These are phyloP conservation scores for Phaethornis superciliosus DNA, from an alignment of 2,113 vertebrate genomes.

Conservation along the genomic window DNA sequence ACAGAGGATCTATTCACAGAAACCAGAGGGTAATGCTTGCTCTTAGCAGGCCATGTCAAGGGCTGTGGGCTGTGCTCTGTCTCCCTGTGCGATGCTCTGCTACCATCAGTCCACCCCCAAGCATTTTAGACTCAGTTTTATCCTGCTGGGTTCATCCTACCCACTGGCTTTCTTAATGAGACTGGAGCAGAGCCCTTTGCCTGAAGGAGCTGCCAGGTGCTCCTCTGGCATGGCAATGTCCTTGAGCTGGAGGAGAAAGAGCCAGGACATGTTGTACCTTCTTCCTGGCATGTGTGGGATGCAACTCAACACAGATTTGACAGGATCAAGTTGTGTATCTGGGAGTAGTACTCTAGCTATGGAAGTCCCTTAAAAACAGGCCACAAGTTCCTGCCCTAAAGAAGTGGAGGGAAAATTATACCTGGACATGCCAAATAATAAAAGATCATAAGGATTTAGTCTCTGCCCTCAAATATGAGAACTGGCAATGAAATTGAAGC, in stretches of 20 bases:
- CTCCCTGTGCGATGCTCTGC: neutral
- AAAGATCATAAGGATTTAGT: neutral
- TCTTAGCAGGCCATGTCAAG: neutral
- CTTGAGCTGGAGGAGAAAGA: slow-evolving; percentile 13
- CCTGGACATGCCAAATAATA: neutral
- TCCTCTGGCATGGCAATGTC: neutral
- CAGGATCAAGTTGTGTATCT: neutral
- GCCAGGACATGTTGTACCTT: accelerated
- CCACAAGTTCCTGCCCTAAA: neutral
- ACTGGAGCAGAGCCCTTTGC: slow-evolving; percentile 5
- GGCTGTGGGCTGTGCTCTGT: neutral
- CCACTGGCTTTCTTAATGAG: slow-evolving; percentile 20
- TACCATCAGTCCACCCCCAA: neutral
- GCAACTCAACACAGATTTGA: neutral
- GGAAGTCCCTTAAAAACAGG: neutral
- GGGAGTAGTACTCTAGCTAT: neutral
- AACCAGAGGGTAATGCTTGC: accelerated
- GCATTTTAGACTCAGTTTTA: neutral
- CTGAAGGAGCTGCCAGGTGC: slow-evolving; percentile 40
- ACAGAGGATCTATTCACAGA: neutral
- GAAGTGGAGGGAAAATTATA: neutral
- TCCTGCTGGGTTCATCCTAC: neutral
- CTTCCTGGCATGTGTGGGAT: neutral
- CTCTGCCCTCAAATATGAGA: neutral
- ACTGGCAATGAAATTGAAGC: neutral